These are phyloP conservation scores for Himalopsyche japonica DNA, from an alignment of 2,888 invertebrate species.

Conservation along the genomic window DNA sequence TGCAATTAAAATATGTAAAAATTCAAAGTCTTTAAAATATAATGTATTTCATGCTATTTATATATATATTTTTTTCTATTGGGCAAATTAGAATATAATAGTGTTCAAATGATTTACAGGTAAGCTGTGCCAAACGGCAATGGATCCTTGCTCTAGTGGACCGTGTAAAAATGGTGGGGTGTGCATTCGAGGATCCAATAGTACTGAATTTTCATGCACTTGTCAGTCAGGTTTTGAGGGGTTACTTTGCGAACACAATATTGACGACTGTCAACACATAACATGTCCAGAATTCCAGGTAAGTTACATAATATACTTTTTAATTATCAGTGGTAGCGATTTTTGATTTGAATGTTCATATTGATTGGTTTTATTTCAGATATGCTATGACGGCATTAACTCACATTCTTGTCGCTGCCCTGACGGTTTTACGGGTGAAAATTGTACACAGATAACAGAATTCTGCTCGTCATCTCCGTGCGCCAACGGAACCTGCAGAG, in stretches of 20 bases:
- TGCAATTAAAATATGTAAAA: no score
- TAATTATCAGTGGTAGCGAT: neutral
- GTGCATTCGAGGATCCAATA: conserved; percentile 55
- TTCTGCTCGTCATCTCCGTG: conserved; percentile 71
- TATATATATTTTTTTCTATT: no score
- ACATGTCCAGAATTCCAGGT: conserved; percentile 53
- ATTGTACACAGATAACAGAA: conserved; percentile 60
- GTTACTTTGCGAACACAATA: conserved; percentile 64
- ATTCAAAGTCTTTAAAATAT: no score
- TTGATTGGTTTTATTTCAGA: conserved; percentile 45
- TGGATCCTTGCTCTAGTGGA: conserved; percentile 62
- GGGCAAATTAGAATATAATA: no score
- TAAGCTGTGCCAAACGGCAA: conserved; percentile 69
- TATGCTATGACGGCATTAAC: conserved; percentile 61
- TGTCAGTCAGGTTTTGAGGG: conserved; percentile 71
- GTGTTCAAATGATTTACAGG: conserved; percentile 60
- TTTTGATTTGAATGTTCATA: neutral
- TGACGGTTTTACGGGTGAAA: conserved; percentile 62
- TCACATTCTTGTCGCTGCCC: conserved; percentile 66
- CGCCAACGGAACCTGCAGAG: conserved; percentile 74
- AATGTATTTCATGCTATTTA: no score
- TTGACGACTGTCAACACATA: conserved; percentile 66
- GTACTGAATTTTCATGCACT: conserved; percentile 61
- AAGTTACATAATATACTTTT: neutral
- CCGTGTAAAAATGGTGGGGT: conserved; percentile 68